A percentile compares a stretch with the other conserved stretches of the same genome.
Evolutionary conservation across 2,888 invertebrate genomes (phyloP).

Genomic region (Monopis laevigella): DNA sequence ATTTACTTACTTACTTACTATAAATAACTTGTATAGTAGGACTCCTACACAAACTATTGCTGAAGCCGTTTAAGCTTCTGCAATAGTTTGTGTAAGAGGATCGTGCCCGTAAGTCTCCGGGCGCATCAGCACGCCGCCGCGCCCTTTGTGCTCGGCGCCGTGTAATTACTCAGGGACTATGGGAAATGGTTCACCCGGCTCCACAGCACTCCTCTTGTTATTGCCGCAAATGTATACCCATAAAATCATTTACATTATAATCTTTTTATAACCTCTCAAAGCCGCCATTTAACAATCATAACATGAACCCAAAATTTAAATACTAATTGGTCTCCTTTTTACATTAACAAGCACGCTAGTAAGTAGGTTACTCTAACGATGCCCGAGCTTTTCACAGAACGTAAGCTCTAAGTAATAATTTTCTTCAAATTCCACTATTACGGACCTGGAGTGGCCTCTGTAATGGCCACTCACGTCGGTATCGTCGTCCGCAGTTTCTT

Average conservation of each 20-base stretch:
- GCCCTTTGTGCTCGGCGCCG: conserved; percentile 42
- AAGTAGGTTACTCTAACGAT: too few species aligned
- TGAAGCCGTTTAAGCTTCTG: neutral
- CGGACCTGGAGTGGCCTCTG: conserved; percentile 8
- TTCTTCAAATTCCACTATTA: conserved; percentile 11
- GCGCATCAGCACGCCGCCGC: conserved; percentile 18
- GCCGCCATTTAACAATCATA: too few species aligned
- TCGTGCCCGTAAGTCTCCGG: conserved; percentile 13
- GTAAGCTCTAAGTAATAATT: conserved; percentile 10
- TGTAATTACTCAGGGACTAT: conserved; percentile 61
- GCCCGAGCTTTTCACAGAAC: neutral
- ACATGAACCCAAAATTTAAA: too few species aligned
- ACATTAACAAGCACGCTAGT: too few species aligned
- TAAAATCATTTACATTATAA: conserved; percentile 12
- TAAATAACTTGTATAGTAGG: too few species aligned
- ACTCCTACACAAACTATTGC: too few species aligned
- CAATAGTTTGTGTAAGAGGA: conserved; percentile 8
- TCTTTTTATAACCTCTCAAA: too few species aligned
- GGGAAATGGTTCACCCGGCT: conserved; percentile 53
- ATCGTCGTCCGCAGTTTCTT: conserved; percentile 7
- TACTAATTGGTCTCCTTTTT: too few species aligned
- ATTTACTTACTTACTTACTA: too few species aligned
- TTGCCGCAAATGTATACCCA: conserved; percentile 31
- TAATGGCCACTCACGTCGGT: conserved; percentile 6
- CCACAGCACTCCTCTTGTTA: conserved; percentile 44